These are phyloP conservation scores for Ophioninae sp. DNA, from an alignment of 2,888 invertebrate species.

Conservation along the genomic window DNA sequence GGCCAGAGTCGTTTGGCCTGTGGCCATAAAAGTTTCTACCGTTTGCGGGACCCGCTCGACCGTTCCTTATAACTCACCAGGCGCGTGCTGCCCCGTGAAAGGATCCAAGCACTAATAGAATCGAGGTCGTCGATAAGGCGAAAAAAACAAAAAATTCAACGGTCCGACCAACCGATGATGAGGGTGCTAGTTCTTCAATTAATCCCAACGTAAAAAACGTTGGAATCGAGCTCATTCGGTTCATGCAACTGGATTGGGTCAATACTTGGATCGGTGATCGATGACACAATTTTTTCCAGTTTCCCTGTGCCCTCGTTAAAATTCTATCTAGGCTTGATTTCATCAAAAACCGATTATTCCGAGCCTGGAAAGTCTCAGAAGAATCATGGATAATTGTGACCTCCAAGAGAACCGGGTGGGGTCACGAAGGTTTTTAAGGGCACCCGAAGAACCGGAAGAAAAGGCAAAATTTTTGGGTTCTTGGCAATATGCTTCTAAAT, in stretches of 20 bases:
- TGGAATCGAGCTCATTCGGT: background rate
- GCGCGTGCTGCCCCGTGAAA: conserved; percentile 41
- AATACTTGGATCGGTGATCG: background rate
- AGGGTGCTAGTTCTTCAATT: conserved; percentile 11
- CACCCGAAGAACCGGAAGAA: too few relatives aligned
- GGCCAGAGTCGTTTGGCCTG: conserved; percentile 52
- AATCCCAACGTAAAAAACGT: background rate
- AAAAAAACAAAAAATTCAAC: conserved; percentile 24
- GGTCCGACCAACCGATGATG: conserved; percentile 5
- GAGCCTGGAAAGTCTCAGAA: too few relatives aligned
- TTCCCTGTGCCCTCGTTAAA: background rate
- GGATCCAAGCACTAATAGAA: conserved; percentile 44
- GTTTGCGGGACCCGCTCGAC: conserved; percentile 32
- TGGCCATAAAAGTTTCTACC: conserved; percentile 56
- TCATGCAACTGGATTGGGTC: background rate
- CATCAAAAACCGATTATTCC: too few relatives aligned
- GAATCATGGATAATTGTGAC: too few relatives aligned
- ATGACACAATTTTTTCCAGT: background rate
- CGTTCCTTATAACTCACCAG: conserved; percentile 46
- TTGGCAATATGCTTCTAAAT: too few relatives aligned
- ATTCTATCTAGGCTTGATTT: too few relatives aligned
- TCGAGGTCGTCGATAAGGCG: conserved; percentile 25
- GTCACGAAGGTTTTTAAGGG: too few relatives aligned
- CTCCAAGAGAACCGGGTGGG: too few relatives aligned
- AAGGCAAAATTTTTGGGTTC: too few relatives aligned